Evolutionary conservation across 2,888 invertebrate species (phyloP), one percentile per base, ranked within the genome.

Genomic region (Chrysolina americana): DNA sequence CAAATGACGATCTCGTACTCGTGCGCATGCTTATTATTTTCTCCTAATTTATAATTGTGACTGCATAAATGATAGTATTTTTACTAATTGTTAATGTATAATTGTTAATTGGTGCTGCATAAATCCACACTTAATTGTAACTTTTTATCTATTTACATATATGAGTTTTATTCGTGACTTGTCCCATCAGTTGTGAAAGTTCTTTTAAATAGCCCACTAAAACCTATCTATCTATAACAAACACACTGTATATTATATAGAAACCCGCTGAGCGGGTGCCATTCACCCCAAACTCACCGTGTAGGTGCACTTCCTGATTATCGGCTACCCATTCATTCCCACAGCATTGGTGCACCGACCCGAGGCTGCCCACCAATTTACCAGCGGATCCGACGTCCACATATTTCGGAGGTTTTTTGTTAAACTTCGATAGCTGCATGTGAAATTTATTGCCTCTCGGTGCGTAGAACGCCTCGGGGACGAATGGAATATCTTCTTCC

Each of bases 281-380:
- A 53, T 53, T 53, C 53, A 53, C 53, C 53, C 21, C 53, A 1
- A 44, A 66, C 65, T 50, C 65, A 66, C 65, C 65, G 48, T 50
- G 36, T 50, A 50, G 6, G 13, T 2, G 65, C 65, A 48, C 36
- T 28, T 23, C 65, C 65, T 28, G 48, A 65, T 65, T 47, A 66
- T 36, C 8, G 50, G 13, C 28, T 50, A 10, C 65, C 65, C 65
- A 66, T 66, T 66, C 65, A 66, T 48, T 66, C 65, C 17, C 23
- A 50, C 65, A 50, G 28, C 65, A 66, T 50, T 23, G 21, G 65
- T 28, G 23, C 0, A 13, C 48, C 15, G 28, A 36, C 19, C 47
- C 47, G 28, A 28, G 15, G 21, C 15, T 48, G 50, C 50, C 50
- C 50, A 53, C 19, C 19, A 53, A 53, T 53, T 53, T 53, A 53